Percentiles rank a stretch among this genome's conserved stretches.
Conservation (phyloP, 2,888 invertebrate species). For the Xanthia togata region DNA sequence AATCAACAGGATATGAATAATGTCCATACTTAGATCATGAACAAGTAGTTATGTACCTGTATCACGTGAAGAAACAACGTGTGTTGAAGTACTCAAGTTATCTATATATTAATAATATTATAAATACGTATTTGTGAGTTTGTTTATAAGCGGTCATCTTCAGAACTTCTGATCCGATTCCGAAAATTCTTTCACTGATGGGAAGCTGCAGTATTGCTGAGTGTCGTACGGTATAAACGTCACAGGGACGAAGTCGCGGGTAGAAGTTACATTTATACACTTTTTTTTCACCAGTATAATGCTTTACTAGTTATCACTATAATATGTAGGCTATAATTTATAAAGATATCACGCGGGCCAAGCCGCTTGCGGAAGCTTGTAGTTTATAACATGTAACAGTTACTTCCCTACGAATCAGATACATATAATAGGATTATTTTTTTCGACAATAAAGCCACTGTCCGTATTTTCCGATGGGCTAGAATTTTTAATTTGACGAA, state of each 20-base stretch:
- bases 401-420: not conserved
- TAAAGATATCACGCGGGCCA: not conserved
- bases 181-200: not conserved
- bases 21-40: conserved; percentile 11
- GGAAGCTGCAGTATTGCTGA: not conserved
- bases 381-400: not conserved
- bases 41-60: conserved; percentile 2
- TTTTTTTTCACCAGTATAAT: too few species aligned
- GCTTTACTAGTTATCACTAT: too few species aligned
- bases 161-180: not conserved
- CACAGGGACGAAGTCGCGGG: too few species aligned
- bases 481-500: not conserved
- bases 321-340: too few species aligned
- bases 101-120: not conserved
- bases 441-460: too few species aligned
- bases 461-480: not conserved
- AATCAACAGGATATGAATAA: conserved; percentile 39
- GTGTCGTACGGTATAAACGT: too few species aligned
- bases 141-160: not conserved
- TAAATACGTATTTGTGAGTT: not conserved
- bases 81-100: not conserved
- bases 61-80: not conserved
- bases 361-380: not conserved
- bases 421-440: not conserved
- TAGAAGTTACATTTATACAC: too few species aligned